Evolutionary conservation across 2,113 vertebrate species (phyloP).

Genomic region (Scopus umbretta): DNA sequence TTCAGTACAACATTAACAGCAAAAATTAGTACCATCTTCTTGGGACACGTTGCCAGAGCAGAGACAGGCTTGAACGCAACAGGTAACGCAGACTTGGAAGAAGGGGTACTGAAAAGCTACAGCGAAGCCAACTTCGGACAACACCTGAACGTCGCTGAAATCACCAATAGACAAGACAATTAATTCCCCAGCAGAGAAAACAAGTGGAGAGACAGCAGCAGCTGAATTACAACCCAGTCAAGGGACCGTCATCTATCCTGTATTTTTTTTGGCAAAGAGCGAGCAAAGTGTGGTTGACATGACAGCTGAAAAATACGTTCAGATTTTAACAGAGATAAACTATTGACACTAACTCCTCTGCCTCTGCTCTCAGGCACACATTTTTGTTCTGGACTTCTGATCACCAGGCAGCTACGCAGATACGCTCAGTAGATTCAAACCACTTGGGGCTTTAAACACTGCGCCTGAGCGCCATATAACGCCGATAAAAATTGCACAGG

Average conservation of each 20-base stretch:
- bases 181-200: not conserved
- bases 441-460: not conserved
- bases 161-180: not conserved
- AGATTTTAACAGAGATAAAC: not conserved
- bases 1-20: not conserved
- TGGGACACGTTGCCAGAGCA: accelerated
- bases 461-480: not conserved
- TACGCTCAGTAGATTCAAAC: not conserved
- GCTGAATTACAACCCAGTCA: not conserved
- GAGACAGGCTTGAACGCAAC: too few relatives aligned
- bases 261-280: not conserved
- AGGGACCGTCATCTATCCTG: not conserved
- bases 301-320: not conserved
- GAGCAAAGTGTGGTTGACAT: not conserved
- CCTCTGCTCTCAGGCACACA: not conserved
- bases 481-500: not conserved
- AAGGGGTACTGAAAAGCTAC: not conserved
- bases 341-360: not conserved
- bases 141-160: not conserved
- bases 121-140: not conserved
- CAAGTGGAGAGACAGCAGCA: not conserved
- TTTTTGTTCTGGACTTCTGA: not conserved
- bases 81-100: not conserved
- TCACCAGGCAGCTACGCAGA: not conserved
- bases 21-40: not conserved